Conservation (phyloP, 2,797 vertebrate species). For the Syndactyla subalaris region DNA sequence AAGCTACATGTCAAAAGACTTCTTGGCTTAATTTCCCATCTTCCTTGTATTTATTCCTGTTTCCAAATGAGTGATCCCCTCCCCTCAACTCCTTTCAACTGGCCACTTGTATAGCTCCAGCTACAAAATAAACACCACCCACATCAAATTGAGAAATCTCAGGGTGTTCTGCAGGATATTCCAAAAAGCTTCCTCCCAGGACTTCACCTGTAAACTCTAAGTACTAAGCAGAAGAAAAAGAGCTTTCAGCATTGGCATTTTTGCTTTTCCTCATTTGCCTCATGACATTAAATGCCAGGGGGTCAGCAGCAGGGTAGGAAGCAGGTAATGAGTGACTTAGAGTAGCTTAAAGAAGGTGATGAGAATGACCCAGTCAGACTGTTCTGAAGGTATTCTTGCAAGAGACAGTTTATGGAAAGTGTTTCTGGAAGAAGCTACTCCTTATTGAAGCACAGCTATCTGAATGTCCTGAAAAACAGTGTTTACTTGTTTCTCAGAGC, state of each 20-base stretch:
- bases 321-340: neutral
- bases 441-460: neutral
- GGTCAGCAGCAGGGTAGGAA: neutral
- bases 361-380: neutral
- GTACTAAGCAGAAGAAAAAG: neutral
- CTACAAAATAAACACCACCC: neutral
- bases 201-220: neutral
- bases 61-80: neutral
- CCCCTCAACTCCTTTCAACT: neutral
- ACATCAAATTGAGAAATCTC: neutral
- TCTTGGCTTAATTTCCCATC: neutral
- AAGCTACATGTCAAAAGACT: neutral
- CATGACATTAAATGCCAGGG: rapidly evolving
- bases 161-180: neutral
- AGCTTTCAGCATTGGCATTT: neutral
- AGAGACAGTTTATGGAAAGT: neutral
- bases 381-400: neutral
- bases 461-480: neutral
- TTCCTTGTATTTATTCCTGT: neutral
- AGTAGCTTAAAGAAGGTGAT: neutral
- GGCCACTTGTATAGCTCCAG: neutral
- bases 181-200: neutral
- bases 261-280: neutral
- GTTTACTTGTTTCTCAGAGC: neutral
- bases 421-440: neutral